phyloP scores from a whole-genome alignment of 2,113 vertebrate species.

The Gobio gobio region DNA sequence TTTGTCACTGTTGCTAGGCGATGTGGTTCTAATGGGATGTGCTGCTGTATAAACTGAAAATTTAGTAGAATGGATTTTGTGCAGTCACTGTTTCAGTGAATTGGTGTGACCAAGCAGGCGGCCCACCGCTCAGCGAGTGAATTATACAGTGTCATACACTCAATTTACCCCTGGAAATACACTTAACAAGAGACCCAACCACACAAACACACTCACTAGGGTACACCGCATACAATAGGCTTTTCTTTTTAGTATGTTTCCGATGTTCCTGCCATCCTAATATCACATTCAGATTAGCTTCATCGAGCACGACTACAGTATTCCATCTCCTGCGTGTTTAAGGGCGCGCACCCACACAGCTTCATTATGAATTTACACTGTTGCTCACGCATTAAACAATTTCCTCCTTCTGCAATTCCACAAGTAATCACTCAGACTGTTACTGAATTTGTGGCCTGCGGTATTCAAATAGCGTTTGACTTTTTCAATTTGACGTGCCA shows the following conservation, averaged over 20 bases:
- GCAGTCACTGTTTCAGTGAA: conserved; percentile 73
- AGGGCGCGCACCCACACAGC: neutral
- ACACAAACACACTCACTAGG: conserved; percentile 36
- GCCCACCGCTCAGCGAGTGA: conserved; percentile 70
- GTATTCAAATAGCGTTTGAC: neutral
- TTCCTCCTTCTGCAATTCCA: neutral
- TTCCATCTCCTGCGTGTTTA: conserved; percentile 1
- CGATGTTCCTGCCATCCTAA: conserved; percentile 29
- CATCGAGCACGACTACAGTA: conserved; percentile 12
- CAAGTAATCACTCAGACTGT: neutral
- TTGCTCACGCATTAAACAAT: conserved; percentile 19
- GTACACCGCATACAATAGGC: conserved; percentile 47
- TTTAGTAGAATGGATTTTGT: conserved; percentile 78
- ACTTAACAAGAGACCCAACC: conserved; percentile 63
- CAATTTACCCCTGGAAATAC: conserved; percentile 77
- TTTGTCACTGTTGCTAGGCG: conserved; percentile 60
- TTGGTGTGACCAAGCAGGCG: conserved; percentile 76
- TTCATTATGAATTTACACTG: conserved; percentile 24
- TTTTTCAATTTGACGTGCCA: neutral
- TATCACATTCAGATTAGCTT: conserved; percentile 39
- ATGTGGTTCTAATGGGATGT: conserved; percentile 66
- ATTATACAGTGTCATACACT: conserved; percentile 79
- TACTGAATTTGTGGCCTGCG: neutral
- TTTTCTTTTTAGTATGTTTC: conserved; percentile 12
- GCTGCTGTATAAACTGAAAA: conserved; percentile 69